These are phyloP conservation scores for Leptoclinus maculatus DNA, from an alignment of 2,797 vertebrate species.

Conservation along the genomic window DNA sequence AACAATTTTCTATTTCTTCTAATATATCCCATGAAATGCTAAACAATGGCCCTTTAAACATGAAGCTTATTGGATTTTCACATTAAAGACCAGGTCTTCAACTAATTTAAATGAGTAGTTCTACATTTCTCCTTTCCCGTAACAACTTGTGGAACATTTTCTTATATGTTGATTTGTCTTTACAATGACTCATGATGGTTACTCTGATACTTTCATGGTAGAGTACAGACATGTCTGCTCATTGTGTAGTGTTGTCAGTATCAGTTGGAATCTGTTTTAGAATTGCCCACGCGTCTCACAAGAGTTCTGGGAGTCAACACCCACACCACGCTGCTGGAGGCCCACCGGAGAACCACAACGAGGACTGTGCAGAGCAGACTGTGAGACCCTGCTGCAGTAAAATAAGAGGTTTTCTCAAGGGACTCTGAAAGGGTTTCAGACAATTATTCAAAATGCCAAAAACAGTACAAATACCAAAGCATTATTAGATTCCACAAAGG, in stretches of 20 bases:
- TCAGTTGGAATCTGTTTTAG: too few relatives aligned
- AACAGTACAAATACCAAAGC: not conserved
- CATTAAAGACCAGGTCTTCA: not conserved
- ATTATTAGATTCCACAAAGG: conserved; percentile 21
- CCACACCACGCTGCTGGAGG: not conserved
- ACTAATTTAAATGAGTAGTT: not conserved
- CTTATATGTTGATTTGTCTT: not conserved
- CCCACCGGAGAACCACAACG: not conserved
- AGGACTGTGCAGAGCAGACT: not conserved
- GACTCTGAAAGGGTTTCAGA: conserved; percentile 1
- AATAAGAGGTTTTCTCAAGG: not conserved
- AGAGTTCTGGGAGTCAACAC: not conserved
- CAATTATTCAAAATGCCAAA: not conserved
- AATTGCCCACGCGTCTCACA: not conserved
- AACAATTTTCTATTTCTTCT: too few relatives aligned
- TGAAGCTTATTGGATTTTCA: not conserved
- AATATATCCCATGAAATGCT: too few relatives aligned
- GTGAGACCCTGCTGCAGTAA: not conserved
- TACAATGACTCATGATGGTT: too few relatives aligned
- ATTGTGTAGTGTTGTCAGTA: not conserved
- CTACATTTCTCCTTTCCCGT: not conserved
- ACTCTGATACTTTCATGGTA: too few relatives aligned
- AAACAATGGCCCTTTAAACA: not conserved
- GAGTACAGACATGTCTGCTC: not conserved
- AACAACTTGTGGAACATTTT: not conserved